These are phyloP conservation scores for Gibbula magus DNA, from an alignment of 2,888 invertebrate genomes.

Conservation along the genomic window DNA sequence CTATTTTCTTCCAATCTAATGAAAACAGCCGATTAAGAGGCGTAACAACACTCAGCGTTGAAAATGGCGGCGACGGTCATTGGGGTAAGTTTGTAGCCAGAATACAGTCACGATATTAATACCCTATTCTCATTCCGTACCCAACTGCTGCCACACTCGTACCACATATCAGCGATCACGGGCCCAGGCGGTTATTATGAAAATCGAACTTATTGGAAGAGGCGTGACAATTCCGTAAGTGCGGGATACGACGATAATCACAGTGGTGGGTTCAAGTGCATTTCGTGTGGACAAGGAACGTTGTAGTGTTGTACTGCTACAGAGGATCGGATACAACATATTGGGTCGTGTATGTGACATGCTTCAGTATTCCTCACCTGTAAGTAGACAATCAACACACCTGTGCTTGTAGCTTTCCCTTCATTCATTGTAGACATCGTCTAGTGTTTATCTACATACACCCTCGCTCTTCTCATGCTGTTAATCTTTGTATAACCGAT, in stretches of 20 bases:
- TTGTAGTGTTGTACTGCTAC: background rate
- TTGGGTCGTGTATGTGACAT: background rate
- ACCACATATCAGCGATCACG: background rate
- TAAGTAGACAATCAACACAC: background rate
- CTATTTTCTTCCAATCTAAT: conserved; percentile 10
- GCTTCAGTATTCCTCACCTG: conserved; percentile 14
- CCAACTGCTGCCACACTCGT: background rate
- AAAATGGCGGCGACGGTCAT: conserved; percentile 17
- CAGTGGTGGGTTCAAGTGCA: background rate
- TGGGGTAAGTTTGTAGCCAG: conserved; percentile 3
- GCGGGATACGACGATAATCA: background rate
- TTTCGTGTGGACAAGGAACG: background rate
- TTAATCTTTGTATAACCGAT: too few relatives aligned
- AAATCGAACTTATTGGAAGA: conserved; percentile 16
- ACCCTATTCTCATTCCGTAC: background rate
- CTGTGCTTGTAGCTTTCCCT: too few relatives aligned
- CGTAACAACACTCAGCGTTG: background rate
- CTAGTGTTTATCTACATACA: too few relatives aligned
- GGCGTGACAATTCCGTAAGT: background rate
- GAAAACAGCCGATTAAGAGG: conserved; percentile 6
- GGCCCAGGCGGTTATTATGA: conserved; percentile 17
- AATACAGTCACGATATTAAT: background rate
- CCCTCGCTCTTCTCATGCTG: too few relatives aligned
- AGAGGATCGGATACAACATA: background rate
- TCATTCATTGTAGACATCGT: too few relatives aligned